Conservation (phyloP, 37 sponge, comb jelly and placozoan genomes). For the Mnemiopsis leidyi region DNA sequence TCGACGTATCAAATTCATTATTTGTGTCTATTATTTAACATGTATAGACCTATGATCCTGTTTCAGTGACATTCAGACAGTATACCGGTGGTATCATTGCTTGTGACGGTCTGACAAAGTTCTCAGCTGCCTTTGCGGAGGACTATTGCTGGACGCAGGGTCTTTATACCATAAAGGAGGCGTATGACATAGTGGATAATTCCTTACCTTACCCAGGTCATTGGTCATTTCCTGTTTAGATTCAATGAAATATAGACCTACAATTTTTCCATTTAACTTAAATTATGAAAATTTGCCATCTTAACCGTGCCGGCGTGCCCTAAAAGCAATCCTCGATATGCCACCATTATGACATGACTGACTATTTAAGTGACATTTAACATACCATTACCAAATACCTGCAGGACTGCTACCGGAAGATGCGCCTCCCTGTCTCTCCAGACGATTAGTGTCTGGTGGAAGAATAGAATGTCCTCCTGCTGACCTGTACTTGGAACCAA, state of each 20-base stretch:
- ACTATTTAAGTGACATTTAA: too few relatives aligned
- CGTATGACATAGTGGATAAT: not conserved
- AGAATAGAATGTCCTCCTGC: not conserved
- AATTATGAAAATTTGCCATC: too few relatives aligned
- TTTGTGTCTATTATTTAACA: too few relatives aligned
- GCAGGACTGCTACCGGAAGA: slow-evolving; percentile 23
- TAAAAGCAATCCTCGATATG: too few relatives aligned
- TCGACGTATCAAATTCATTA: too few relatives aligned
- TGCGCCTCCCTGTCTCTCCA: not conserved
- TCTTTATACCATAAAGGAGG: slow-evolving; percentile 16
- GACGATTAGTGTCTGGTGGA: not conserved
- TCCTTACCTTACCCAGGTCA: not conserved
- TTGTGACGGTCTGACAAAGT: slow-evolving; percentile 22
- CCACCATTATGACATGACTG: too few relatives aligned
- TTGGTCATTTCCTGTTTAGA: not conserved
- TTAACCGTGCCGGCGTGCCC: too few relatives aligned
- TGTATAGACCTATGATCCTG: too few relatives aligned
- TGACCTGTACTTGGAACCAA: not conserved
- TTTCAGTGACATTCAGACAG: not conserved
- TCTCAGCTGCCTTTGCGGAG: slow-evolving; percentile 13
- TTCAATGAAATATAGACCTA: too few relatives aligned
- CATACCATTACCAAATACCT: too few relatives aligned
- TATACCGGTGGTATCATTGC: not conserved
- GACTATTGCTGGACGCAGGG: slow-evolving; percentile 30
- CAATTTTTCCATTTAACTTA: too few relatives aligned